These are phyloP conservation scores for Xerus rutilus DNA, from an alignment of 2,797 vertebrate genomes.

Conservation along the genomic window DNA sequence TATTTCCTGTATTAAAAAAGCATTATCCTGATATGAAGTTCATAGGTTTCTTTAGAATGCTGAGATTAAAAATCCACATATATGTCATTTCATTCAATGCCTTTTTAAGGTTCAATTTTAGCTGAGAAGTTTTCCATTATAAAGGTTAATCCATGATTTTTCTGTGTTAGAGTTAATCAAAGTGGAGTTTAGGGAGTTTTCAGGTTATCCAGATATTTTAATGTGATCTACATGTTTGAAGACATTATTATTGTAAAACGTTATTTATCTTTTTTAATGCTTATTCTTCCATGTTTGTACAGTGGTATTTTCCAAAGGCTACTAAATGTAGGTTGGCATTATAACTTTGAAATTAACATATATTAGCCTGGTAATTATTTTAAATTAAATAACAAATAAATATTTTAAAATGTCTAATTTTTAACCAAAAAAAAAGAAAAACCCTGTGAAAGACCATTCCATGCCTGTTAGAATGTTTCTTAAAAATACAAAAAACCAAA, in stretches of 20 bases:
- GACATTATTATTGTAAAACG: not conserved
- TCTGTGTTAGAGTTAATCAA: not conserved
- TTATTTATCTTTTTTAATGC: not conserved
- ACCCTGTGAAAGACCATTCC: too few relatives aligned
- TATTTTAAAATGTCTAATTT: not conserved
- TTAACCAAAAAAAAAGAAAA: not conserved
- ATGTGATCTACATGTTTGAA: not conserved
- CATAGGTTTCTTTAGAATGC: not conserved
- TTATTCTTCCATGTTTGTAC: not conserved
- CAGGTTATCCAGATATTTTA: not conserved
- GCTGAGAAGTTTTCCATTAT: not conserved
- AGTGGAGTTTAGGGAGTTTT: not conserved
- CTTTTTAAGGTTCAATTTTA: slow-evolving; percentile 2
- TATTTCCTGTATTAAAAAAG: not conserved
- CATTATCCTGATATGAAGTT: not conserved
- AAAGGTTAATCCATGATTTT: not conserved
- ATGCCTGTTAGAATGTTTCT: too few relatives aligned
- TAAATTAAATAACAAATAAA: not conserved
- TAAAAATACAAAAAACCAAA: too few relatives aligned
- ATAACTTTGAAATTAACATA: not conserved
- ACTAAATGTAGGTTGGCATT: not conserved
- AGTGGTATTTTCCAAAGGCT: not conserved
- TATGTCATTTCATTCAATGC: not conserved
- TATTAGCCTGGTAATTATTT: not conserved
- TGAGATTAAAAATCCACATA: not conserved